Evolutionary conservation across 2,113 vertebrate genomes (phyloP), one percentile per base, ranked within the genome.

Genomic region (Tringa solitaria): DNA sequence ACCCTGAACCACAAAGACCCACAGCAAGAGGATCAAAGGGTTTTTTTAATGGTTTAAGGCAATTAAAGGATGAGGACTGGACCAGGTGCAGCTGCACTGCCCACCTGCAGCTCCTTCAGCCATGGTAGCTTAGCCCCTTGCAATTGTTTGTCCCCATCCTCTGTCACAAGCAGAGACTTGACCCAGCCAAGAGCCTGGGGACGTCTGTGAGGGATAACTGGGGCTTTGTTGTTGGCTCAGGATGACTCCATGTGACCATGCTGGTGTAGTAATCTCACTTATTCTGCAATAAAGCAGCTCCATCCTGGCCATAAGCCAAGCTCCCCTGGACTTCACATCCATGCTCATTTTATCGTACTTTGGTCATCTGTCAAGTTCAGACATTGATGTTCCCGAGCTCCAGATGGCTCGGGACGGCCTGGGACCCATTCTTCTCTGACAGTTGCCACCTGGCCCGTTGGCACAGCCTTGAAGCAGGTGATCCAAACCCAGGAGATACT

Each of bases 231-330:
- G 13, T 41, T 81, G 84, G 28, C 60, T 76, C 24, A 28, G 39
- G 12, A 41, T 1, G 3, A 41, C 6, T 77, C 30, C 4, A 30
- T 45, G 23, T 30, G 23, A 77, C 56, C 2, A 0, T 9, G 12
- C 5, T 3, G 70, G 39, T 10, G 18, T 13, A 88, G n/a, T 45
- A 88, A 75, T 46, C 32, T 22, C 37, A 72, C n/a, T 79, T 73
- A 61, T 12, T 85, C 65, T 67, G 33, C 69, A 75, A 39, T 11
- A 75, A 90, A 82, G 13, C 59, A 77, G 43, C 10, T 91, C 39
- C 1, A 0, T 67, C 61, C 60, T 50, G 39, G 56, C 43, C 65
- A 46, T 19, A 51, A 76, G 39, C 48, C 75, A 54, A 68, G 10
- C 10, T 33, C 32, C 18, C 30, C 61, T 46, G 24, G 23, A 41